Evolutionary conservation across 2,113 vertebrate species (phyloP).

Genomic region (Pholis gunnellus): DNA sequence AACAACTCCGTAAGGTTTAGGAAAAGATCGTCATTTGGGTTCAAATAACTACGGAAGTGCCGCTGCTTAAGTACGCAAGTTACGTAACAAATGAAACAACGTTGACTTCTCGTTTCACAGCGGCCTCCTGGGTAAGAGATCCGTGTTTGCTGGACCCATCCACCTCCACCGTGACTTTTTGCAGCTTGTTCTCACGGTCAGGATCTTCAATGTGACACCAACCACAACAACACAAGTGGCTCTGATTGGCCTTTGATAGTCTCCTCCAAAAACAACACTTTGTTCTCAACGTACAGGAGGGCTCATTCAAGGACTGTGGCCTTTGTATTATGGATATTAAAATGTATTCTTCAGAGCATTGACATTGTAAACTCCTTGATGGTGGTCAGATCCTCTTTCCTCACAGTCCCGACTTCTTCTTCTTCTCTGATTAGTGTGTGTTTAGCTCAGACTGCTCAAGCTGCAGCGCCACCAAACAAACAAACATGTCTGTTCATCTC

Average conservation of each 20-base stretch:
- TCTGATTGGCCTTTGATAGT: constrained; percentile 7
- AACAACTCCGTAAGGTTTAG: no score
- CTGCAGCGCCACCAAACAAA: neutral
- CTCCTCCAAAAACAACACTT: neutral
- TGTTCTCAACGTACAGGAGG: neutral
- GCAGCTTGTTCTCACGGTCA: neutral
- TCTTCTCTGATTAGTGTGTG: neutral
- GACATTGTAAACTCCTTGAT: no score
- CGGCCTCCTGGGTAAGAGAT: no score
- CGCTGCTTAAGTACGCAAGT: no score
- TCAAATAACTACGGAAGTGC: neutral
- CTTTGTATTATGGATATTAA: neutral
- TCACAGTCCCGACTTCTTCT: no score
- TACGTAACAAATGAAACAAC: no score
- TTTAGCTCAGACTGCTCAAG: neutral
- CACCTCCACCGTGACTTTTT: neutral
- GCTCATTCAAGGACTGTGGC: neutral
- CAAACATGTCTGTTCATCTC: neutral
- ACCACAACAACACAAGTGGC: constrained; percentile 1
- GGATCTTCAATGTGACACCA: constrained; percentile 5
- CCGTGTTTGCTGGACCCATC: no score
- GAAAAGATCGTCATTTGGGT: neutral
- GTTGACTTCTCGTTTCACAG: no score
- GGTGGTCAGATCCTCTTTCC: neutral
- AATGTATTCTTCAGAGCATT: neutral